These are phyloP conservation scores for Australoheros scitulus DNA, from an alignment of 2,113 vertebrate genomes.

Conservation along the genomic window DNA sequence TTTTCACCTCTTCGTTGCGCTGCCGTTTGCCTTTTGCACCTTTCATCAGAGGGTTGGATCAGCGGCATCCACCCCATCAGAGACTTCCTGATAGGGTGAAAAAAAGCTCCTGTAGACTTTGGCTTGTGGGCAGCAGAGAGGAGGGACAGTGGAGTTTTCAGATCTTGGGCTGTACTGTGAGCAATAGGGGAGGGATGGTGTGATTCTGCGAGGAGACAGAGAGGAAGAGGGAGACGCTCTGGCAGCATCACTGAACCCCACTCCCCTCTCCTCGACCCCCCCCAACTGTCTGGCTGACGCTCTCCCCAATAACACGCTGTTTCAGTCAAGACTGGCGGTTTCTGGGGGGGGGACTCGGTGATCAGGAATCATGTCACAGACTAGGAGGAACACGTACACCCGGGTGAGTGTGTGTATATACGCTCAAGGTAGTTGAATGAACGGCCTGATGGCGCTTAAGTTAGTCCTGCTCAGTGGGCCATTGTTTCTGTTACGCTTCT, in stretches of 20 bases:
- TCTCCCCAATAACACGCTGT: conserved; percentile 26
- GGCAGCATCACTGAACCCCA: conserved; percentile 50
- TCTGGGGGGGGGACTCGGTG: neutral
- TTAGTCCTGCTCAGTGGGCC: conserved; percentile 19
- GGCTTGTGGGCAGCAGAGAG: neutral
- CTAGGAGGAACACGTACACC: conserved; percentile 84
- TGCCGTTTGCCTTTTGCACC: conserved; percentile 17
- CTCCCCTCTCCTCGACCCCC: conserved; percentile 33
- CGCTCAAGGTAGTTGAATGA: conserved; percentile 1
- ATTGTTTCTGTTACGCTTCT: conserved; percentile 36
- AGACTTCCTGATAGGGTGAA: conserved; percentile 22
- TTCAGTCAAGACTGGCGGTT: conserved; percentile 25
- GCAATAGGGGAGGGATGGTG: conserved; percentile 55
- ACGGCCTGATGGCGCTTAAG: neutral
- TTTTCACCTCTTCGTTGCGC: neutral
- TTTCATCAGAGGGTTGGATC: conserved; percentile 22
- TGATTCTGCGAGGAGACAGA: conserved; percentile 48
- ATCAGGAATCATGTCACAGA: conserved; percentile 86
- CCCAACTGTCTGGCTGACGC: conserved; percentile 47
- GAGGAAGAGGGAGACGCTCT: conserved; percentile 44
- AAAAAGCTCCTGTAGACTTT: neutral
- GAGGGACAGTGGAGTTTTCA: conserved; percentile 6
- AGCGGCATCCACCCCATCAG: neutral
- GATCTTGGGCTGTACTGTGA: conserved; percentile 21
- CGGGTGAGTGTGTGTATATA: conserved; percentile 84